phyloP scores from a whole-genome alignment of 2,797 vertebrate genomes.

The Tangara arthus region DNA sequence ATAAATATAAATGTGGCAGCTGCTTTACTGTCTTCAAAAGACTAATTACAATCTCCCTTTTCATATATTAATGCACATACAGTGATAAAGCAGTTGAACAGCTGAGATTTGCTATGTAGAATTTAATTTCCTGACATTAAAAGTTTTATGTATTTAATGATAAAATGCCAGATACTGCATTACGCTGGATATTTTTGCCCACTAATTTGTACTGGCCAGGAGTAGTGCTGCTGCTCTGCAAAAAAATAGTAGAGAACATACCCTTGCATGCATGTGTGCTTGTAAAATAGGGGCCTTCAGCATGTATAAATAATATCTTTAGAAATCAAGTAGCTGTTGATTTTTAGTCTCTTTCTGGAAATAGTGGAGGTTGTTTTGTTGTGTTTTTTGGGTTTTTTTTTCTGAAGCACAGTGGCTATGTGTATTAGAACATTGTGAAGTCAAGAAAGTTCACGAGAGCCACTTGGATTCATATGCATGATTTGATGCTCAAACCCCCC shows the following conservation, averaged over 20 bases:
- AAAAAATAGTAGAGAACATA: not conserved
- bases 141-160: not conserved
- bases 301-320: not conserved
- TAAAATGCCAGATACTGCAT: rapidly evolving
- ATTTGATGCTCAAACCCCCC: not conserved
- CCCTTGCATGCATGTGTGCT: not conserved
- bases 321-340: not conserved
- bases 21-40: not conserved
- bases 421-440: not conserved
- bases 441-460: not conserved
- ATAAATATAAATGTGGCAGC: not conserved
- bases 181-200: not conserved
- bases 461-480: not conserved
- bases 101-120: not conserved
- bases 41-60: not conserved
- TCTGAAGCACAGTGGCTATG: not conserved
- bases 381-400: no score
- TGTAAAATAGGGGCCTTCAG: not conserved
- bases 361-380: not conserved
- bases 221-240: not conserved
- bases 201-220: not conserved
- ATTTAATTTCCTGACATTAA: not conserved
- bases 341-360: not conserved
- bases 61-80: not conserved
- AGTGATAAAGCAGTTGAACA: not conserved